These are phyloP conservation scores for Caenorhabditis doughertyi DNA, from an alignment of 2,888 invertebrate species.

Conservation along the genomic window DNA sequence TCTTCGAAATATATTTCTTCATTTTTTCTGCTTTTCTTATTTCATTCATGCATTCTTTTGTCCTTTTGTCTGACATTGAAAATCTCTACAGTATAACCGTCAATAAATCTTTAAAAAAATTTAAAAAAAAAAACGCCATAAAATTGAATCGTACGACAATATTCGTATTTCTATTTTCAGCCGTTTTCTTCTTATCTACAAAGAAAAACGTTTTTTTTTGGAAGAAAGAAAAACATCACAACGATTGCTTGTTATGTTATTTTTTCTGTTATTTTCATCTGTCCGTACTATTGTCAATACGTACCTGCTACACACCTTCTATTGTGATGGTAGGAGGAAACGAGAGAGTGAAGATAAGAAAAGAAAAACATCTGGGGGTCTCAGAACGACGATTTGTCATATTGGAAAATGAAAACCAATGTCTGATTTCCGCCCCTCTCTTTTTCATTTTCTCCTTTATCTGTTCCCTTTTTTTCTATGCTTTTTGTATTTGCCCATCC, in stretches of 20 bases:
- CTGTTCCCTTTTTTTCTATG: conserved; percentile 17
- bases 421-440: conserved; percentile 27
- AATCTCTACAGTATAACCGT: background rate
- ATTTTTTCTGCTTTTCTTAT: conserved; percentile 2
- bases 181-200: conserved; percentile 23
- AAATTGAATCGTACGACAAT: conserved; percentile 14
- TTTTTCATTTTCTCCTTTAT: conserved; percentile 19
- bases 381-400: conserved; percentile 52
- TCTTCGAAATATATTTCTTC: background rate
- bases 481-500: conserved; percentile 26
- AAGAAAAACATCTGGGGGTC: conserved; percentile 57
- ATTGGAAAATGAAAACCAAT: conserved; percentile 33
- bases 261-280: conserved; percentile 24
- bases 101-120: conserved; percentile 35
- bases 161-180: conserved; percentile 29
- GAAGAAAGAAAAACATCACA: conserved; percentile 36
- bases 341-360: conserved; percentile 26
- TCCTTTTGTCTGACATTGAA: conserved; percentile 3
- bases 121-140: background rate
- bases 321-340: conserved; percentile 35
- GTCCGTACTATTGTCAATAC: conserved; percentile 49
- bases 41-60: background rate
- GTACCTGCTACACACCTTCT: conserved; percentile 21
- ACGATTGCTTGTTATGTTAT: conserved; percentile 21
- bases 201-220: background rate